Base-by-base conservation (phyloP, 1,140 invertebrate species). In the Drosophila cardini region DNA sequence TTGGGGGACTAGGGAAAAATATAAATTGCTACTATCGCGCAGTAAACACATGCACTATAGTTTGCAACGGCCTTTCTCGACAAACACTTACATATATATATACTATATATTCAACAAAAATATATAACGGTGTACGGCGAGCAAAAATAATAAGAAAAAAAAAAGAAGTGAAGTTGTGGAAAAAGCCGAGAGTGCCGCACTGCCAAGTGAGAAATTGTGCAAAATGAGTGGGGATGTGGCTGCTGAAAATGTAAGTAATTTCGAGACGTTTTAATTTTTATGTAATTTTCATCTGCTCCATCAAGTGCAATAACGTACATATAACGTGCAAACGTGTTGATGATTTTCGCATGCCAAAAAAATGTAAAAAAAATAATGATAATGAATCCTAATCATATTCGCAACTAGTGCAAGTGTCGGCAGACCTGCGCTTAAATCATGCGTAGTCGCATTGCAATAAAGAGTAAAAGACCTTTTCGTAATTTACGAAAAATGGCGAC, bases 201-300 rank as follows among this genome's bases (percentile, higher is more conserved):
- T 82, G 78, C 68, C 62, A 70, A 68, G 43, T 46, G 45, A 67
- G 43, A 80, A 86, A 79, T 76, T 76, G 68, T 86, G 76, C 73
- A 87, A 90, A 85, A 85, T 91, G 89, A 89, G 89, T 80, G 89
- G 81, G 76, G 89, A 91, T 85, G 89, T 89, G 75, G 89, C 81
- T 82, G 73, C 70, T 57, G 84, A 87, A 79, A 91, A 91, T 90
- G 89, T 91, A 91, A 91, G 89, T 91, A 89, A 72, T 48, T 50
- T 73, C 30, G 67, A 53, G 55, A 64, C 45, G 46, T 64, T 71
- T 72, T 55, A 74, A 68, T 77, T 83, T 90, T 83, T 78, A 89
- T 90, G 63, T 91, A 89, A 79, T 81, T 90, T 80, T 71, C 53
- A 34, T 65, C 40, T 67, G 62, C 57, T 60, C 53, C 53, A 46